Conservation (phyloP, 2,888 invertebrate species). For the Alitta virens region DNA sequence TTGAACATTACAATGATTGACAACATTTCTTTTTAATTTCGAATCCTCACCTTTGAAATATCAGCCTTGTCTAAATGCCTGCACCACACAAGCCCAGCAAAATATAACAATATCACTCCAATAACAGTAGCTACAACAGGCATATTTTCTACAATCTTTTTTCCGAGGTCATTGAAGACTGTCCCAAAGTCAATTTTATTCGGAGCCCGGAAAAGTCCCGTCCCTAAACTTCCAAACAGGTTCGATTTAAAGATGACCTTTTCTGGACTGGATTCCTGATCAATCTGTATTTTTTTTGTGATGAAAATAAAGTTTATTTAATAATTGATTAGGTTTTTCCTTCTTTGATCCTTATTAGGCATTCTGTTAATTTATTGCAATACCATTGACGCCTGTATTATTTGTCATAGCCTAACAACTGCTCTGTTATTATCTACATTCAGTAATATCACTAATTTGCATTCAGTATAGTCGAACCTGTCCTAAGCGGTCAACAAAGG, state of each 20-base stretch:
- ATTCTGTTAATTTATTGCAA: too few relatives aligned
- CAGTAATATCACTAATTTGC: too few relatives aligned
- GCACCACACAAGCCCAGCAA: background rate
- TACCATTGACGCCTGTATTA: too few relatives aligned
- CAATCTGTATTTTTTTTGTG: background rate
- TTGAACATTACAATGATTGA: too few relatives aligned
- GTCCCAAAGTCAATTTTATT: slow-evolving; percentile 55
- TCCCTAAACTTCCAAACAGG: background rate
- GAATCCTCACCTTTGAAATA: slow-evolving; percentile 42
- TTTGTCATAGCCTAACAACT: too few relatives aligned
- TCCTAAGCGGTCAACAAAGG: too few relatives aligned
- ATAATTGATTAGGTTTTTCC: too few relatives aligned
- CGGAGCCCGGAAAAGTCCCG: slow-evolving; percentile 41
- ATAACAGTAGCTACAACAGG: slow-evolving; percentile 45
- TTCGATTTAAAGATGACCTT: background rate
- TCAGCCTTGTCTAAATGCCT: slow-evolving; percentile 51
- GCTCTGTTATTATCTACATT: too few relatives aligned
- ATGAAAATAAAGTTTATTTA: too few relatives aligned
- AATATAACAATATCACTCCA: background rate
- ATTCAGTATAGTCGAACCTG: too few relatives aligned
- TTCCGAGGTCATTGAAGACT: slow-evolving; percentile 50
- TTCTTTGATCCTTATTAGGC: too few relatives aligned
- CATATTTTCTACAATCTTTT: slow-evolving; percentile 51
- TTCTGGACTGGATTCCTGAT: background rate
- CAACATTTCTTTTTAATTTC: too few relatives aligned